phyloP scores from a whole-genome alignment of 1,140 invertebrate species.

The Eurosta solidaginis region DNA sequence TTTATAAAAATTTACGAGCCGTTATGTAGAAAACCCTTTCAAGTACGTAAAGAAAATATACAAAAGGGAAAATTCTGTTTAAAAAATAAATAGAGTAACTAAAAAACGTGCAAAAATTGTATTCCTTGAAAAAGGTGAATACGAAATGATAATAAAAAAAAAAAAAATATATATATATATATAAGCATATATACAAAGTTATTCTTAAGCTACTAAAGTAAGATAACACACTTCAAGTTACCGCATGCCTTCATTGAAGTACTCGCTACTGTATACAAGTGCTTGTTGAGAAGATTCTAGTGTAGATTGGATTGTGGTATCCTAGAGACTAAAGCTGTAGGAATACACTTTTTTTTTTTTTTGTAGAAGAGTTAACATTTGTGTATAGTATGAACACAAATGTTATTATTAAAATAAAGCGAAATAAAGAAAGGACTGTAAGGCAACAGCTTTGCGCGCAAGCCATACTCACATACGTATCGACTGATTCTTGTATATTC shows the following conservation, averaged over 20 bases:
- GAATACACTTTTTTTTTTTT: background rate
- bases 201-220: too few relatives aligned
- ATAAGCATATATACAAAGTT: too few relatives aligned
- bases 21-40: background rate
- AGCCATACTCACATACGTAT: background rate
- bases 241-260: too few relatives aligned
- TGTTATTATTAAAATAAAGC: background rate
- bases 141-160: background rate
- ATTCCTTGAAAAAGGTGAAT: background rate
- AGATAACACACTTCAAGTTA: too few relatives aligned
- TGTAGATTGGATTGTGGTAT: too few relatives aligned
- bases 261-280: too few relatives aligned
- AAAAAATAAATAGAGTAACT: background rate
- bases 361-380: background rate
- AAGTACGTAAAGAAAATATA: background rate
- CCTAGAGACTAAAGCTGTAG: background rate
- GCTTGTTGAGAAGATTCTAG: too few relatives aligned
- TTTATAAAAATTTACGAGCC: too few relatives aligned
- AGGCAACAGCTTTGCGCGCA: background rate
- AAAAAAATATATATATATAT: too few relatives aligned
- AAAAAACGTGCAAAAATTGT: too few relatives aligned
- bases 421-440: background rate
- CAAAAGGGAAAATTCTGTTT: background rate
- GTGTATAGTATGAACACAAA: background rate
- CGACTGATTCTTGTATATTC: background rate